Evolutionary conservation across 2,113 vertebrate species (phyloP).

Genomic region (Oenanthe melanoleuca): DNA sequence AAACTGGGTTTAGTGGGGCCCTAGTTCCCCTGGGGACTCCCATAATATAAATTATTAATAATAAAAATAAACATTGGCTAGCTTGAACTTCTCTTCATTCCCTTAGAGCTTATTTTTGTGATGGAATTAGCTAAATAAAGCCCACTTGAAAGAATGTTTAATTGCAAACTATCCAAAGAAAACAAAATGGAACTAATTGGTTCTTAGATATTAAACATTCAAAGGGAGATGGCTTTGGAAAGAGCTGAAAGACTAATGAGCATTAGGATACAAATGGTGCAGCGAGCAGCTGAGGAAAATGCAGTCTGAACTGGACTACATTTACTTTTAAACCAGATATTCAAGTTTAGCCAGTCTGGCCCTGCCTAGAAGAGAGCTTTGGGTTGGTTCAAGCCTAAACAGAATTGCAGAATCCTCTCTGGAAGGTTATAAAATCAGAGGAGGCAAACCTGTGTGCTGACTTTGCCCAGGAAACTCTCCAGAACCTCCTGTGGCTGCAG

Average conservation of each 20-base stretch:
- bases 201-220: constrained; percentile 47
- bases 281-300: background rate
- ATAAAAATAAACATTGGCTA: constrained; percentile 65
- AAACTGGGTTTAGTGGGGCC: constrained; percentile 43
- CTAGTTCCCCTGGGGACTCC: background rate
- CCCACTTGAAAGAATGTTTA: constrained; percentile 62
- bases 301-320: background rate
- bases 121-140: constrained; percentile 63
- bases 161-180: constrained; percentile 58
- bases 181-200: constrained; percentile 62
- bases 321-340: constrained; percentile 28
- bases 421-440: background rate
- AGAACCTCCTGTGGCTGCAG: background rate
- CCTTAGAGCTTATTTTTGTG: constrained; percentile 54
- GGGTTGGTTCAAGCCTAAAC: background rate
- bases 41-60: constrained; percentile 68
- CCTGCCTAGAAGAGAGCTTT: background rate
- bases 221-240: constrained; percentile 15
- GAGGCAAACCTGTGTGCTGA: background rate
- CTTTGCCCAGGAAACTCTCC: background rate
- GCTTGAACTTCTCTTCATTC: constrained; percentile 54
- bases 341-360: background rate
- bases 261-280: background rate
- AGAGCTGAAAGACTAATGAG: background rate
- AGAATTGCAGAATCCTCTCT: background rate